Conservation (phyloP, 2,113 vertebrate species). For the Ctenomys sociabilis region DNA sequence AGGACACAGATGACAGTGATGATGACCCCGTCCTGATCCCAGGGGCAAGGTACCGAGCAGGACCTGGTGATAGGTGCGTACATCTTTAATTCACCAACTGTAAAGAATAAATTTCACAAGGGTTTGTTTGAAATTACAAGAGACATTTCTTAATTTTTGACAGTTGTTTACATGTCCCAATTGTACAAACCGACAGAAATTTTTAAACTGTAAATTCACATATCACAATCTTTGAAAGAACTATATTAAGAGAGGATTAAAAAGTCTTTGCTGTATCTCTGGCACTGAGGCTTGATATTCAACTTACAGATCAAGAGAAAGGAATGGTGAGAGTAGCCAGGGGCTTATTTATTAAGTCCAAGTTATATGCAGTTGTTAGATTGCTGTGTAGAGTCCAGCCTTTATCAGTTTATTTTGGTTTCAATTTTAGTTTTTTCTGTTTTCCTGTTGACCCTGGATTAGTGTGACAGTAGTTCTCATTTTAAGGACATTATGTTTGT, state of each 20-base stretch:
- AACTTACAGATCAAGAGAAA: neutral
- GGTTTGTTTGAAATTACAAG: neutral
- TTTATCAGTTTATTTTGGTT: neutral
- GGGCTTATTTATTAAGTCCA: neutral
- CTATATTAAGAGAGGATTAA: neutral
- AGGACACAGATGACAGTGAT: slow-evolving; percentile 97
- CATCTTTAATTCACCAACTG: neutral
- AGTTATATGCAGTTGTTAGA: neutral
- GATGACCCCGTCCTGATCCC: slow-evolving; percentile 97
- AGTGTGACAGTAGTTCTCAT: neutral
- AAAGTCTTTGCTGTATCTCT: neutral
- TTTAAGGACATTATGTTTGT: slow-evolving; percentile 36
- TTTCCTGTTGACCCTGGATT: slow-evolving; percentile 27
- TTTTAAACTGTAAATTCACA: neutral
- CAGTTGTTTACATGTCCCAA: neutral
- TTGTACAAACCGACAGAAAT: neutral
- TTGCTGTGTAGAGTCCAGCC: neutral
- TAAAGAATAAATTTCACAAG: neutral
- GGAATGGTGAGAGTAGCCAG: neutral
- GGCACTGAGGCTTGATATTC: neutral
- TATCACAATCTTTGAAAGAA: neutral
- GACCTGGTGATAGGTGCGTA: slow-evolving; percentile 94
- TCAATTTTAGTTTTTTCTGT: neutral
- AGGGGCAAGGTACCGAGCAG: slow-evolving; percentile 91
- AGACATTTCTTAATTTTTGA: slow-evolving; percentile 23